Base-by-base conservation (phyloP, 1,140 invertebrate species). In the Orius laevigatus region DNA sequence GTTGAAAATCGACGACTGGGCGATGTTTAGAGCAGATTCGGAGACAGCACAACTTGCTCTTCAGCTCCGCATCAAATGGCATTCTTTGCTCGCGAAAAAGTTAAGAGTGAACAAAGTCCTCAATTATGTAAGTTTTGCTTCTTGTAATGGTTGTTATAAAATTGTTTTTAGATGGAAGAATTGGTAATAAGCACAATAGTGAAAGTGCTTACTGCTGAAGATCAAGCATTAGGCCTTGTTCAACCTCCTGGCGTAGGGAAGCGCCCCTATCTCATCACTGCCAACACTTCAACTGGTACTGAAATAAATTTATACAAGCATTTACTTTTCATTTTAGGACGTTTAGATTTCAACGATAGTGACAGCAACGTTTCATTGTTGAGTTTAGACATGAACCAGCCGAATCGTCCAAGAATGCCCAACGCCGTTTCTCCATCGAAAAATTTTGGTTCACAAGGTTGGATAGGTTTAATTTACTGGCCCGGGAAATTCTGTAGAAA, bases 171-270 rank as follows among this genome's bases (percentile, higher is more conserved):
- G 34, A 65, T 75, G 36, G 83, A 87, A 61, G 83, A 87, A 55
- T 70, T 74, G 57, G 75, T 86, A 14, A 63, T 86, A 1, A 72
- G 69, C 51, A 72, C 77, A 1, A 64, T 85, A 10, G 75, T 81
- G 0, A 67, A 72, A 43, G 73, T 85, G 0, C 60, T 89, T 12
- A 75, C 72, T 5, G 73, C 71, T 11, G 82, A 87, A 60, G 84
- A 88, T 57, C 73, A 76, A 52, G 70, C 73, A 12, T 66, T 76
- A 8, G 78, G 79, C 1, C 61, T 88, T 1, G 71, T 73, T 49
- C 79, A 85, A 58, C 83, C 83, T 1, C 62, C 70, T 38, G 82
- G 83, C 1, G 79, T 87, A 49, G 84, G 84, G 1, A 79, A 84
- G 62, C 65, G 81, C 54, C 83, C 84, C 1, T 53, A 53, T 31